These are phyloP conservation scores for Phaethornis superciliosus DNA, from an alignment of 2,113 vertebrate species.

Conservation along the genomic window DNA sequence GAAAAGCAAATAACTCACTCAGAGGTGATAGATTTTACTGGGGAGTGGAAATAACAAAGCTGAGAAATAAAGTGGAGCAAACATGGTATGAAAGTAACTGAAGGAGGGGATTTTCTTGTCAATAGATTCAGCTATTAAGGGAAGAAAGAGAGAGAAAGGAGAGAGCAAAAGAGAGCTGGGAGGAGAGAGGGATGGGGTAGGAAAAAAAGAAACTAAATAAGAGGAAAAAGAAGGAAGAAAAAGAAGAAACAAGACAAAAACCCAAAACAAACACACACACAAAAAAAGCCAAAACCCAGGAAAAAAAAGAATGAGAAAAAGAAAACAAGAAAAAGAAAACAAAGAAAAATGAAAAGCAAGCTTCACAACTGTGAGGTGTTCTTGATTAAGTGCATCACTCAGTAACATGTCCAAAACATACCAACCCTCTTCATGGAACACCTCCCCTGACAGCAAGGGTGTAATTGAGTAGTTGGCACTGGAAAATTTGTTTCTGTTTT, in stretches of 20 bases:
- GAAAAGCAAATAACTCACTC: constrained; percentile 76
- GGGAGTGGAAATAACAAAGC: constrained; percentile 72
- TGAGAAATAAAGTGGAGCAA: constrained; percentile 58
- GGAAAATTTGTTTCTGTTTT: constrained; percentile 31
- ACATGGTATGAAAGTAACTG: constrained; percentile 53
- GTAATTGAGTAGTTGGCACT: constrained; percentile 3
- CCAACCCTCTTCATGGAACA: constrained; percentile 17
- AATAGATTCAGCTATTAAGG: constrained; percentile 25
- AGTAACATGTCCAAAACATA: constrained; percentile 19
- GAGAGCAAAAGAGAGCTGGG: not conserved
- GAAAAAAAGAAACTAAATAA: too few species aligned
- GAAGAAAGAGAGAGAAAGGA: not conserved
- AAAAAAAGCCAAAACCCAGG: fast-evolving
- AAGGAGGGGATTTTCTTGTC: constrained; percentile 52
- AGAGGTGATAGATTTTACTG: constrained; percentile 68
- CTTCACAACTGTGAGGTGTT: constrained; percentile 2
- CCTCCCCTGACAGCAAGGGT: not conserved
- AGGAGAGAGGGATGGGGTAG: not conserved
- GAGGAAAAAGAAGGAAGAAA: not conserved
- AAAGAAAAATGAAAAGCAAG: not conserved
- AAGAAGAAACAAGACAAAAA: not conserved
- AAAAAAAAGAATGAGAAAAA: fast-evolving
- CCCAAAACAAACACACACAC: fast-evolving
- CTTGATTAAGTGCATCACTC: constrained; percentile 69
- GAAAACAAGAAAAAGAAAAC: too few species aligned